These are phyloP conservation scores for Sinhomidia bicolor DNA, from an alignment of 2,888 invertebrate species.

Conservation along the genomic window DNA sequence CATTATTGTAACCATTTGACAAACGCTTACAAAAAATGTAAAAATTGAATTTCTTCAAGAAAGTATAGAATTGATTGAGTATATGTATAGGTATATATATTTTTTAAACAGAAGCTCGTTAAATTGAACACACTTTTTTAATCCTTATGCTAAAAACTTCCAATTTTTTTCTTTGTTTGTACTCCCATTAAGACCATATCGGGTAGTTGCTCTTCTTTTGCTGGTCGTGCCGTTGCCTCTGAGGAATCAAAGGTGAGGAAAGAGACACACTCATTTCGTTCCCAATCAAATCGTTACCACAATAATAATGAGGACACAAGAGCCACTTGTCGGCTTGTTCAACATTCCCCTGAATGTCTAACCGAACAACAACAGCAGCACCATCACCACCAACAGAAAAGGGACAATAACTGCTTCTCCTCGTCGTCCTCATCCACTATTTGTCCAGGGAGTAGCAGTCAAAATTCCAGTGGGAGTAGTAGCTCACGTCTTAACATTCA, in stretches of 20 bases:
- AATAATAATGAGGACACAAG: conserved; percentile 30
- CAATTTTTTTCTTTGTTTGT: not conserved
- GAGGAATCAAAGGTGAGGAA: conserved; percentile 27
- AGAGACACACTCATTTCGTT: conserved; percentile 51
- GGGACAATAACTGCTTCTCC: conserved; percentile 6
- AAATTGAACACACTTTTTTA: conserved; percentile 24
- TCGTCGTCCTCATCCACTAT: conserved; percentile 29
- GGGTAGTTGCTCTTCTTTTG: not conserved
- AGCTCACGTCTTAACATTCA: conserved; percentile 43
- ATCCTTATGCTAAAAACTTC: not conserved
- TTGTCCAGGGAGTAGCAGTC: conserved; percentile 77
- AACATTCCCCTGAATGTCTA: conserved; percentile 47
- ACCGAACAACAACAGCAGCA: conserved; percentile 23
- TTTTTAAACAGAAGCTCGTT: not conserved
- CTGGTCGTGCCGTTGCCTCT: conserved; percentile 45
- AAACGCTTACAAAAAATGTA: not conserved
- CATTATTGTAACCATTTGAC: too few relatives aligned
- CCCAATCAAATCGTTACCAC: conserved; percentile 38
- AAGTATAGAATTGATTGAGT: not conserved
- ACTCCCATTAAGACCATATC: conserved; percentile 38
- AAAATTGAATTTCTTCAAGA: too few relatives aligned
- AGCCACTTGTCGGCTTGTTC: conserved; percentile 67
- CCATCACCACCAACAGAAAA: conserved; percentile 2
- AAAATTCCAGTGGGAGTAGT: conserved; percentile 65
- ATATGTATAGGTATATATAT: not conserved